phyloP scores from a whole-genome alignment of 1,140 invertebrate genomes.

The Aphidius ervi region DNA sequence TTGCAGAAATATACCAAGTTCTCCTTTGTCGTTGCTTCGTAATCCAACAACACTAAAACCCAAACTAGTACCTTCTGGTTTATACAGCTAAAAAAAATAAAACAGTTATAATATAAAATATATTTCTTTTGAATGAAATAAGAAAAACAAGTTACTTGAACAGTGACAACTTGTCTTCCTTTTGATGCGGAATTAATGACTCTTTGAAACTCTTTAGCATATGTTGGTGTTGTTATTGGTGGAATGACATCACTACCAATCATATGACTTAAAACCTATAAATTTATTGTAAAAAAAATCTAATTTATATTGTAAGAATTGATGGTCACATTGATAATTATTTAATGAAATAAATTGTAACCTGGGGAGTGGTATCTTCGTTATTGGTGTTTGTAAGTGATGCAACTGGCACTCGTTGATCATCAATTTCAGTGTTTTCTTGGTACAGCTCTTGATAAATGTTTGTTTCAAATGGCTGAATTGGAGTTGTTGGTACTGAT shows the following conservation, averaged over 20 bases:
- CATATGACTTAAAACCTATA: constrained; percentile 49
- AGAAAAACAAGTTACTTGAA: constrained; percentile 49
- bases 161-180: constrained; percentile 60
- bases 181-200: constrained; percentile 61
- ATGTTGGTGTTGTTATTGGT: constrained; percentile 59
- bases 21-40: constrained; percentile 65
- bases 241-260: constrained; percentile 52
- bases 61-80: constrained; percentile 69
- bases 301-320: constrained; percentile 8
- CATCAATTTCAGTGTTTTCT: constrained; percentile 50
- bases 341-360: constrained; percentile 22
- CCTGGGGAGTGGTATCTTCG: constrained; percentile 51
- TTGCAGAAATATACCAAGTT: constrained; percentile 74
- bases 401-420: constrained; percentile 56
- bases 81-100: constrained; percentile 57
- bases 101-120: constrained; percentile 5
- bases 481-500: constrained; percentile 52
- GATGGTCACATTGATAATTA: constrained; percentile 8
- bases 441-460: constrained; percentile 48
- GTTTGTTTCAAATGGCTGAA: constrained; percentile 43
- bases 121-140: constrained; percentile 2
- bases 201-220: constrained; percentile 62
- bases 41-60: constrained; percentile 76
- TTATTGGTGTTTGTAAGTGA: constrained; percentile 55
- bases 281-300: constrained; percentile 20